Conservation (phyloP, 2,113 vertebrate genomes). For the Thunnus maccoyii region DNA sequence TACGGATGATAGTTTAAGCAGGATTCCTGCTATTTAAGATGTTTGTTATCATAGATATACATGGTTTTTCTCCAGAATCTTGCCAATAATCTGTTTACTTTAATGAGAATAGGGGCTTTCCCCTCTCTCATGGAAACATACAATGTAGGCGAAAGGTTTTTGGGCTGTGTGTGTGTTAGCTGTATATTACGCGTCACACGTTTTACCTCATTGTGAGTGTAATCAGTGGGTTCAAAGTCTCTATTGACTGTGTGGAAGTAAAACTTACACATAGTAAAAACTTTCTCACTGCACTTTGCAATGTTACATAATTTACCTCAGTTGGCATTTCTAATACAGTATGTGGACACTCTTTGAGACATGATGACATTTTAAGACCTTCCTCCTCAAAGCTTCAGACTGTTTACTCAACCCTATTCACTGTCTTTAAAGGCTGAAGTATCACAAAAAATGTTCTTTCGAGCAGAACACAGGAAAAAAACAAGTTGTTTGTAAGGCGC, state of each 20-base stretch:
- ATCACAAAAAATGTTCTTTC: neutral
- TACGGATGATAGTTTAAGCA: neutral
- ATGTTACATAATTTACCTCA: constrained; percentile 24
- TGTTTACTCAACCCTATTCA: constrained; percentile 6
- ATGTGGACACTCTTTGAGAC: neutral
- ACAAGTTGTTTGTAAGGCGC: constrained; percentile 28
- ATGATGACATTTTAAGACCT: neutral
- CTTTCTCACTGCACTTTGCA: constrained; percentile 8
- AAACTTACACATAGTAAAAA: neutral
- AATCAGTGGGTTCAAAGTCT: constrained; percentile 46
- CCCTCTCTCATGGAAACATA: neutral
- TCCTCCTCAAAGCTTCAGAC: neutral
- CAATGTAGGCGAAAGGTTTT: constrained; percentile 24
- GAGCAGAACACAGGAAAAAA: constrained; percentile 21
- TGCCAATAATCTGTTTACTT: neutral
- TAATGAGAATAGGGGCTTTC: neutral
- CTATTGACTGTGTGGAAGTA: neutral
- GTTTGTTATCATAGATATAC: neutral
- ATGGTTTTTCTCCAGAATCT: neutral
- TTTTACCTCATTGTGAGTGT: constrained; percentile 1
- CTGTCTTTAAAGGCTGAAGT: neutral
- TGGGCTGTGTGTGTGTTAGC: neutral
- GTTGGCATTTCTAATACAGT: constrained; percentile 6
- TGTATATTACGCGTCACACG: neutral
- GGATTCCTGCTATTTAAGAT: neutral